These are phyloP conservation scores for Bradypodion pumilum DNA, from an alignment of 2,797 vertebrate species.

Conservation along the genomic window DNA sequence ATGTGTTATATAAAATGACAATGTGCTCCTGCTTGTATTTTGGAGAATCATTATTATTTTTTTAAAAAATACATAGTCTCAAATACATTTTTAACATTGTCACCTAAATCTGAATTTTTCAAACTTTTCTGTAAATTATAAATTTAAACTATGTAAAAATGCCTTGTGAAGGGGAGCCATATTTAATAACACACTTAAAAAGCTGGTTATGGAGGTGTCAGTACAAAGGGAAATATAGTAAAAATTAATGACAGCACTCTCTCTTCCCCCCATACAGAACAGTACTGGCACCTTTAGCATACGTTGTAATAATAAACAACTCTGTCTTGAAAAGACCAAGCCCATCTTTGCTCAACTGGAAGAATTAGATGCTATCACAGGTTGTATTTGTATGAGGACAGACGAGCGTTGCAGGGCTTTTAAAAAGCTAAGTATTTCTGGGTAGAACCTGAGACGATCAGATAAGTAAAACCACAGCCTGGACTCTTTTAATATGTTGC, in stretches of 20 bases:
- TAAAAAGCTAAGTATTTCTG: not conserved
- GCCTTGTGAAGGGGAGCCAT: no score
- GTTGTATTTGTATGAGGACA: not conserved
- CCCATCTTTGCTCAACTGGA: constrained; percentile 32
- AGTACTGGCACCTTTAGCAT: constrained; percentile 10
- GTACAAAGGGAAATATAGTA: constrained; percentile 25
- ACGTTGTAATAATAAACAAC: constrained; percentile 17
- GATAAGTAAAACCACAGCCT: constrained; percentile 27
- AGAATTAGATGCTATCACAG: not conserved
- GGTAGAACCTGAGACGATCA: constrained; percentile 25
- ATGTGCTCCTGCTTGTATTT: no score
- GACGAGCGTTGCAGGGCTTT: constrained; percentile 8
- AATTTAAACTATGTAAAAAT: not conserved
- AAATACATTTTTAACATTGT: not conserved
- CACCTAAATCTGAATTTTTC: constrained; percentile 9
- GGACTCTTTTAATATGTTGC: not conserved
- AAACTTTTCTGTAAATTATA: constrained; percentile 28
- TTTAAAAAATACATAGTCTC: no score
- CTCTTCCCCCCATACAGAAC: constrained; percentile 36
- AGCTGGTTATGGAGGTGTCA: not conserved
- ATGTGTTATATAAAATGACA: no score
- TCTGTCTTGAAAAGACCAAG: constrained; percentile 11
- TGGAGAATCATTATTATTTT: no score
- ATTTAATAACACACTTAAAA: constrained; percentile 40
- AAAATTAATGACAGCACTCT: constrained; percentile 35